Percentiles rank a stretch among this genome's conserved stretches.
These are phyloP conservation scores for Corythaeola cristata DNA, from an alignment of 2,113 vertebrate genomes.

Conservation along the genomic window DNA sequence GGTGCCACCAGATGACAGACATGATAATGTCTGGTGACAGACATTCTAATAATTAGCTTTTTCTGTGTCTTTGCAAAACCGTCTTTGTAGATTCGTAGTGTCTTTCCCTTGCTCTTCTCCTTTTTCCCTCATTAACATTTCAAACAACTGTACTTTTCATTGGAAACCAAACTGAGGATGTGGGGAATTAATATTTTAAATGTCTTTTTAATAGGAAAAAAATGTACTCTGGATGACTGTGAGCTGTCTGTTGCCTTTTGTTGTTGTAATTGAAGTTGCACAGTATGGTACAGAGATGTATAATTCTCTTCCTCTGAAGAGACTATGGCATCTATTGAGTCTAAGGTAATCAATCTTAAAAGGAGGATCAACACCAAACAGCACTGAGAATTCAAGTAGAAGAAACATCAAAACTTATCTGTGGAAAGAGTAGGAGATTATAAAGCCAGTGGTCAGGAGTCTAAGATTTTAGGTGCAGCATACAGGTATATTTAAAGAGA, in stretches of 20 bases:
- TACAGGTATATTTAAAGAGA: background rate
- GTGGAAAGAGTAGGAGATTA: background rate
- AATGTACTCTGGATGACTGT: background rate
- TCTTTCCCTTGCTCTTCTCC: background rate
- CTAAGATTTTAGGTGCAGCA: background rate
- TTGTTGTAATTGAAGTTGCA: background rate
- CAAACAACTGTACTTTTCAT: conserved; percentile 16
- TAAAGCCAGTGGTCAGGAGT: background rate
- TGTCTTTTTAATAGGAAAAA: conserved; percentile 2
- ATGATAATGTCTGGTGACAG: conserved; percentile 12
- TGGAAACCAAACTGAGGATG: background rate
- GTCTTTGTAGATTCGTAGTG: background rate
- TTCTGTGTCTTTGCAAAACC: background rate
- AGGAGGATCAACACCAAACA: background rate
- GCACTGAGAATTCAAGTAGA: background rate
- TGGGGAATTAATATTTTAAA: conserved; percentile 1
- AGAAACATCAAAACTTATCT: background rate
- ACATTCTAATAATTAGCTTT: conserved; percentile 20
- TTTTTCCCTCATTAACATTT: conserved; percentile 42
- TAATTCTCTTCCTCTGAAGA: background rate
- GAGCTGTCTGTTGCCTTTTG: conserved; percentile 7
- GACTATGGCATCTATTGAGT: background rate
- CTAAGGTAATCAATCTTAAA: background rate
- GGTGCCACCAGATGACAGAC: background rate
- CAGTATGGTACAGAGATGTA: background rate